Evolutionary conservation across 2,888 invertebrate species (phyloP).

Genomic region (Gerris lacustris): DNA sequence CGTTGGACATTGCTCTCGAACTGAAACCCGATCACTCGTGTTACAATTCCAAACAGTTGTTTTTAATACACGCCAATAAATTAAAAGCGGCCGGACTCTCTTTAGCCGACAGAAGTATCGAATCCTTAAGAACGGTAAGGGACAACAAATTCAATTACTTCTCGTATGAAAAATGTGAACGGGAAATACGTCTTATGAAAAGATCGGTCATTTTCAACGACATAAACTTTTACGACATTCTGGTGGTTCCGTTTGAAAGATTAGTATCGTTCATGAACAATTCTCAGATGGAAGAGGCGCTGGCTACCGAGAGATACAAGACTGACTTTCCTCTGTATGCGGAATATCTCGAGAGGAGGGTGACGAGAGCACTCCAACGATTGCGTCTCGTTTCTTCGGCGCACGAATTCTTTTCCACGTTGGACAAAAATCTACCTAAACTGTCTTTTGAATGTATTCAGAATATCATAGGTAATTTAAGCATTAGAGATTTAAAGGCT

Average conservation of each 20-base stretch:
- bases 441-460: background rate
- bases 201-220: background rate
- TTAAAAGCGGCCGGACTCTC: background rate
- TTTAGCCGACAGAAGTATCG: background rate
- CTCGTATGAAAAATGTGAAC: background rate
- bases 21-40: background rate
- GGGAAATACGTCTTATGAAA: conserved; percentile 1
- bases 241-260: background rate
- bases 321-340: background rate
- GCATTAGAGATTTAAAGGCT: background rate
- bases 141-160: background rate
- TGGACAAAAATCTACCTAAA: background rate
- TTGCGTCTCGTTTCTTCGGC: background rate
- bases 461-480: background rate
- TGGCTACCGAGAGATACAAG: background rate
- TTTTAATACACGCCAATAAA: background rate
- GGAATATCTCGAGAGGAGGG: background rate
- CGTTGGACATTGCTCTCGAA: background rate
- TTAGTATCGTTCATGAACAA: background rate
- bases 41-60: background rate
- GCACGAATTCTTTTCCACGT: background rate
- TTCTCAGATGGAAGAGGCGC: background rate
- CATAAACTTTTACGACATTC: background rate
- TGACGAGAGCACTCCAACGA: background rate
- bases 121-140: background rate